These are phyloP conservation scores for Cyphomyrus plagiostoma DNA, from an alignment of 2,113 vertebrate species.

Conservation along the genomic window DNA sequence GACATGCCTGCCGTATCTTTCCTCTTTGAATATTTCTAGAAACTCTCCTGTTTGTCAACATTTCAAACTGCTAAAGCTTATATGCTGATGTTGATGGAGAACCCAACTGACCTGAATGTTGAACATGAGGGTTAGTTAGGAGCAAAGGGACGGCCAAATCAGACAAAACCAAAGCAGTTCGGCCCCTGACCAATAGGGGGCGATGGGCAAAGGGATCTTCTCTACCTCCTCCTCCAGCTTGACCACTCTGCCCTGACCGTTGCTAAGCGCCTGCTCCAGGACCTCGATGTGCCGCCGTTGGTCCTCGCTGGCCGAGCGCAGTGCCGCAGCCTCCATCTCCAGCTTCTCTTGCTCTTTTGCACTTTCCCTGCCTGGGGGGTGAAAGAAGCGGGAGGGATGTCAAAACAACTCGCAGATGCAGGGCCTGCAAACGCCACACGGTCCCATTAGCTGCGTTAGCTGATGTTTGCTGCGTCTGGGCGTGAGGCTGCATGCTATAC, in stretches of 20 bases:
- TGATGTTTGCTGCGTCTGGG: neutral
- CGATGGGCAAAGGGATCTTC: neutral
- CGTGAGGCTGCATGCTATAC: too few species aligned
- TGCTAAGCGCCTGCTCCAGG: constrained; percentile 73
- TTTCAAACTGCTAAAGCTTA: neutral
- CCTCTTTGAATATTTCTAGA: neutral
- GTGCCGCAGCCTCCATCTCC: constrained; percentile 65
- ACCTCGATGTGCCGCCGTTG: constrained; percentile 73
- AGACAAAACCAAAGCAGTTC: neutral
- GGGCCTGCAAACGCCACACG: neutral
- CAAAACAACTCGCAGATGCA: neutral
- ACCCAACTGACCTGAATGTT: neutral
- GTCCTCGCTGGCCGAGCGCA: constrained; percentile 67
- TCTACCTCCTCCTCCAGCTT: constrained; percentile 76
- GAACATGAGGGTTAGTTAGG: neutral
- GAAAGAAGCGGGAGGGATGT: constrained; percentile 34
- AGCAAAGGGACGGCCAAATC: neutral
- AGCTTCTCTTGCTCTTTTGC: constrained; percentile 73
- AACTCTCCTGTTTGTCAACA: neutral
- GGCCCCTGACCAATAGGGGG: neutral
- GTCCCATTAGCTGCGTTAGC: neutral
- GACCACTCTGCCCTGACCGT: constrained; percentile 70
- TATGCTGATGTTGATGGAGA: neutral
- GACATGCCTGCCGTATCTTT: neutral
- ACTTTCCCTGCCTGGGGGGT: constrained; percentile 61